phyloP scores from a whole-genome alignment of 30 jellyfish, hydroid and myxozoan species.

The Nemopilema nomurai region DNA sequence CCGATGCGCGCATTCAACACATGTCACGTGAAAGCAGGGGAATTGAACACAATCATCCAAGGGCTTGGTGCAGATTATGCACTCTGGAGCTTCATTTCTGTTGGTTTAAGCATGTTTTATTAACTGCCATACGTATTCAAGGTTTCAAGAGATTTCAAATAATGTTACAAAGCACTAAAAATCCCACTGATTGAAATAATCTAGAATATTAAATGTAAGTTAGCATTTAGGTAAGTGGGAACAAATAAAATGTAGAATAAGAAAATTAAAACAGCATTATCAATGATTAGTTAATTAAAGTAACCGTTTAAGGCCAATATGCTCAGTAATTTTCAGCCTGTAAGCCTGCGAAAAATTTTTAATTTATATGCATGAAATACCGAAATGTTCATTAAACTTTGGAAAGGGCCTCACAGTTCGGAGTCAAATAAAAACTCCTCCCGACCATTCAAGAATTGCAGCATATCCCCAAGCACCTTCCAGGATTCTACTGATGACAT shows the following conservation, averaged over 20 bases:
- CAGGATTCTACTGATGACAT: constrained; percentile 44
- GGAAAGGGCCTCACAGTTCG: background rate
- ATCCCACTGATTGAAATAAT: too few species aligned
- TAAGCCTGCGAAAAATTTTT: too few species aligned
- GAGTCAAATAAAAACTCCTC: background rate
- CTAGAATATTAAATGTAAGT: too few species aligned
- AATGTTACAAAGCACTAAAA: too few species aligned
- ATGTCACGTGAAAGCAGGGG: constrained; percentile 51
- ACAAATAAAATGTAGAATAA: too few species aligned
- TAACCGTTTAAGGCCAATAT: background rate
- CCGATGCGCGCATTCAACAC: constrained; percentile 15
- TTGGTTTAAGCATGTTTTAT: background rate
- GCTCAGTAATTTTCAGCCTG: background rate
- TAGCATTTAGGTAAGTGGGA: too few species aligned
- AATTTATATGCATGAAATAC: too few species aligned
- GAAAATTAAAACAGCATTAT: too few species aligned
- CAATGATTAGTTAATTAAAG: too few species aligned
- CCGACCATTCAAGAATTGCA: constrained; percentile 7
- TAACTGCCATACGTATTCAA: background rate
- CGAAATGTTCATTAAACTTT: too few species aligned
- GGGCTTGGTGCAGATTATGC: constrained; percentile 15
- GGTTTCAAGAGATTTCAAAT: too few species aligned
- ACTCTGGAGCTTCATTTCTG: background rate
- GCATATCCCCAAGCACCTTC: constrained; percentile 27
- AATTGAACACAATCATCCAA: constrained; percentile 41